These are phyloP conservation scores for Dasysyrphus albostriatus DNA, from an alignment of 2,888 invertebrate genomes.

Conservation along the genomic window DNA sequence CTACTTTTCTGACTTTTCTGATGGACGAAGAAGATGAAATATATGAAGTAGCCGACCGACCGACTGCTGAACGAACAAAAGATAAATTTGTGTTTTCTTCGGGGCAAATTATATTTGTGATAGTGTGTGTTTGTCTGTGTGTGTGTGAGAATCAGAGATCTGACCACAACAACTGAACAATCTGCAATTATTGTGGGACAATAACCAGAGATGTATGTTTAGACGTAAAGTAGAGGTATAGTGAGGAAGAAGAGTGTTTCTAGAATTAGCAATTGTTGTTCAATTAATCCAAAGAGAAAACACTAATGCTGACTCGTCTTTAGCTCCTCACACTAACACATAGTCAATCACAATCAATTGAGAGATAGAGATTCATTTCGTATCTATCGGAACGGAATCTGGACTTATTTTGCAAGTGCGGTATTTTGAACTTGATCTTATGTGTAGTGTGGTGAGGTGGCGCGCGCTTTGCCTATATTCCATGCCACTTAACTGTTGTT, in stretches of 20 bases:
- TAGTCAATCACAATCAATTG: constrained; percentile 22
- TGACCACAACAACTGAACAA: constrained; percentile 48
- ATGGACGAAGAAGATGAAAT: constrained; percentile 20
- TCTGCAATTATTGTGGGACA: constrained; percentile 62
- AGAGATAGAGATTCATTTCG: constrained; percentile 44
- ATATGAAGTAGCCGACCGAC: background rate
- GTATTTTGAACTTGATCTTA: constrained; percentile 71
- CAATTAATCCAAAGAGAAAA: constrained; percentile 47
- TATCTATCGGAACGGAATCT: constrained; percentile 29
- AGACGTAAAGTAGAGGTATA: background rate
- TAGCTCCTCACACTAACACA: background rate
- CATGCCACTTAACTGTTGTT: constrained; percentile 23
- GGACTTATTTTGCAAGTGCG: constrained; percentile 49
- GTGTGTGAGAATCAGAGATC: constrained; percentile 6
- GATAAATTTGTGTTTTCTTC: constrained; percentile 40
- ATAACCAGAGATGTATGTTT: constrained; percentile 44
- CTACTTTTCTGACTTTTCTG: constrained; percentile 3
- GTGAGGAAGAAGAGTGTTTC: constrained; percentile 1
- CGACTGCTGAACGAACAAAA: background rate
- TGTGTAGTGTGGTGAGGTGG: constrained; percentile 13
- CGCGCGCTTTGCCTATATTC: constrained; percentile 21
- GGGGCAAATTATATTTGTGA: background rate
- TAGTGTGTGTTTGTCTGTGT: background rate
- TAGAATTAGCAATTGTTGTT: constrained; percentile 61
- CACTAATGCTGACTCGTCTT: background rate